These are phyloP conservation scores for Holothuria glaberrima DNA, from an alignment of 35 echinoderm and acorn worm species.

Conservation along the genomic window DNA sequence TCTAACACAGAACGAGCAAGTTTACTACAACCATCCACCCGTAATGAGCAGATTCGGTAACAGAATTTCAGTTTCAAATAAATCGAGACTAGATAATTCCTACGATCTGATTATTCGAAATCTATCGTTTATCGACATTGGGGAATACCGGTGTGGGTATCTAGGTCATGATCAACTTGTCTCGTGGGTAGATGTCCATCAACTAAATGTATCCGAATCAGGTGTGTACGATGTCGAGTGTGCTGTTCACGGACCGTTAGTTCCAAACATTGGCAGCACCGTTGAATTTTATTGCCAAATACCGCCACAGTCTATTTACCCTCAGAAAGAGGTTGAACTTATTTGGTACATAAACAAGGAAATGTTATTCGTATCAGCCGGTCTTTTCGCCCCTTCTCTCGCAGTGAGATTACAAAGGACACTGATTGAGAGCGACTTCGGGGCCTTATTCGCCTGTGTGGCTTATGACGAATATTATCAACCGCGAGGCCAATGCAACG, in stretches of 20 bases:
- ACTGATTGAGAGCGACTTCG: constrained; percentile 55
- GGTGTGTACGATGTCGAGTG: constrained; percentile 30
- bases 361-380: constrained; percentile 33
- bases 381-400: constrained; percentile 38
- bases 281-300: constrained; percentile 57
- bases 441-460: constrained; percentile 37
- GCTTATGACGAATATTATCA: constrained; percentile 9
- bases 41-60: constrained; percentile 24
- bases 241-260: constrained; percentile 33
- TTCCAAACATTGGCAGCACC: constrained; percentile 33
- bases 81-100: neutral
- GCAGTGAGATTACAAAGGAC: constrained; percentile 38
- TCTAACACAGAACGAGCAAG: neutral
- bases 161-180: constrained; percentile 2
- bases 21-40: neutral
- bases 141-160: constrained; percentile 54
- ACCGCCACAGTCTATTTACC: constrained; percentile 48
- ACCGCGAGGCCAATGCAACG: constrained; percentile 47
- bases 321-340: constrained; percentile 53
- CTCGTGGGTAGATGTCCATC: constrained; percentile 31
- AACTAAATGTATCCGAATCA: constrained; percentile 47
- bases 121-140: constrained; percentile 43
- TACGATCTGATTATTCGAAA: constrained; percentile 37
- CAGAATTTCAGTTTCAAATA: constrained; percentile 18
- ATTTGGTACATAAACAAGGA: constrained; percentile 43